phyloP scores from a whole-genome alignment of 2,888 invertebrate species.

The Yponomeuta plumbellus region DNA sequence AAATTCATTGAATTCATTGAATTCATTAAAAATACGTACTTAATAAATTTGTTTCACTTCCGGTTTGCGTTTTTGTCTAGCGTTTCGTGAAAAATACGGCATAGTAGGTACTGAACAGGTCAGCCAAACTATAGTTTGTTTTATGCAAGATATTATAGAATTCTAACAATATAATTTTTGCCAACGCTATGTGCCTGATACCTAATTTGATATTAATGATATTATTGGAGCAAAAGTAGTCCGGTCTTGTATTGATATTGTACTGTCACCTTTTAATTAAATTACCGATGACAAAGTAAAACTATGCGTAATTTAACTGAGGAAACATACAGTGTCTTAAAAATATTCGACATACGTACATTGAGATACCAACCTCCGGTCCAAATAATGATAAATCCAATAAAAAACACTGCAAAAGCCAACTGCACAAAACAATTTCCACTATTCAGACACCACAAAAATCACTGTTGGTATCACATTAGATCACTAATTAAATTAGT shows the following conservation, averaged over 20 bases:
- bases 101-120: no score
- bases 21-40: no score
- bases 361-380: not conserved
- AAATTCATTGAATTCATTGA: no score
- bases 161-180: no score
- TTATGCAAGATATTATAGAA: no score
- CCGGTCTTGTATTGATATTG: not conserved
- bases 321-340: not conserved
- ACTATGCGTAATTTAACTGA: not conserved
- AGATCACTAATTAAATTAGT: constrained; percentile 67
- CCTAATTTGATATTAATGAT: not conserved
- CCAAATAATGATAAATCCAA: constrained; percentile 33
- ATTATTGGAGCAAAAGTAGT: not conserved
- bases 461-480: constrained; percentile 54
- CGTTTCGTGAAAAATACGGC: no score
- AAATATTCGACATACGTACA: not conserved
- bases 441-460: constrained; percentile 46
- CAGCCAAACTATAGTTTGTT: no score
- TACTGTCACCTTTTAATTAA: constrained; percentile 4
- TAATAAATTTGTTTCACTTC: no score
- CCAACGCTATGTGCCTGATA: no score
- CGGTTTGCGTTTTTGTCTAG: no score
- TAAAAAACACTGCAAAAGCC: constrained; percentile 32
- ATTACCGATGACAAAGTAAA: constrained; percentile 4
- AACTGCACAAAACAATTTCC: constrained; percentile 13